Base-by-base conservation (phyloP, 2,888 invertebrate species). In the Athrips mouffetella region DNA sequence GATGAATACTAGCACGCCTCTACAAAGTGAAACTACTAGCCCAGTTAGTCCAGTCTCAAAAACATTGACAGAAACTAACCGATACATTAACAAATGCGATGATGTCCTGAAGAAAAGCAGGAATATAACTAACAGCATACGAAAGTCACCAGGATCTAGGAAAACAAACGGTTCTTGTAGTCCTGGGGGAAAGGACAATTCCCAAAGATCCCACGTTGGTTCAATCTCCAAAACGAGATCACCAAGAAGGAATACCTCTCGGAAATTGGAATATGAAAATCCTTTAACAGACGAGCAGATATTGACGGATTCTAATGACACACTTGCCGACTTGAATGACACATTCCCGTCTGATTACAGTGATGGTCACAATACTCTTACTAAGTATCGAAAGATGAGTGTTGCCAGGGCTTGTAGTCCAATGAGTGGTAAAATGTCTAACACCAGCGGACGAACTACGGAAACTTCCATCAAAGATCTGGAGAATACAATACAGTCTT, bases 271-370 rank as follows among this genome's bases (percentile, higher is more conserved):
- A 30, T 85, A 85, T 48, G 87, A 87, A 16, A 76, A 76, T 1
- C 80, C 76, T 41, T 64, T 59, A 1, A 80, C 77, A 0, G 80
- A 82, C 3, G 89, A 87, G 1, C 70, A 68, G 16, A 70, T 82
- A 8, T 52, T 84, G 39, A 88, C 87, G 29, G 86, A 87, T 54
- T 78, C 89, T 58, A 88, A 82, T 65, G 89, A 89, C 53, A 89
- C 89, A 0, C 63, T 89, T 70, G 89, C 86, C 0, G 89, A 86
- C 55, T 56, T 89, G 16, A 89, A 89, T 40, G 80, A 85, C 0
- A 84, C 89, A 0, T 88, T 89, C 49, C 76, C 88, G 8, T 78
- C 87, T 0, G 89, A 89, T 51, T 63, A 70, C 25, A 80, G 75
- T 16, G 81, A 82, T 1, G 79, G 57, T 33, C 53, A 21, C 13